A percentile compares a stretch with the other conserved stretches of the same genome.
These are phyloP conservation scores for Equus przewalskii DNA, from an alignment of 2,113 vertebrate genomes.

Conservation along the genomic window DNA sequence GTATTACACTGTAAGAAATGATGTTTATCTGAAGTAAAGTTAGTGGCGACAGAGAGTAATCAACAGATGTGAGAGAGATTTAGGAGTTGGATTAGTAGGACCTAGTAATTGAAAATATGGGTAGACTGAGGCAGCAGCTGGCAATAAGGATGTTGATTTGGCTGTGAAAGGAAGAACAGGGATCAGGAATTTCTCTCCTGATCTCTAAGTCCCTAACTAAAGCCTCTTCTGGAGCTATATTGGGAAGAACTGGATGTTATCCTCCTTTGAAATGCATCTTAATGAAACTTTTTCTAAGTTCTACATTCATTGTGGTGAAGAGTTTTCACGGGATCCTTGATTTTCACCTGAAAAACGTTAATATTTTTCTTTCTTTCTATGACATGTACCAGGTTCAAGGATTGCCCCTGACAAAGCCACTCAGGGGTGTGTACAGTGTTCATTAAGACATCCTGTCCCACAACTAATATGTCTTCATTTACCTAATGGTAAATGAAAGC, in stretches of 20 bases:
- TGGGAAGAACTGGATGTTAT: neutral
- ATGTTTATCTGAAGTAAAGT: neutral
- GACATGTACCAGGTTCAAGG: neutral
- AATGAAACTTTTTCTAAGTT: conserved; percentile 54
- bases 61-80: neutral
- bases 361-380: conserved; percentile 32
- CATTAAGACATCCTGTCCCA: neutral
- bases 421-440: neutral
- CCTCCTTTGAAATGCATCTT: conserved; percentile 35
- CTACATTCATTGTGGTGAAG: neutral
- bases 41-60: neutral
- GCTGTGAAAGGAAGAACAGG: neutral
- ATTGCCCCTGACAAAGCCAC: neutral
- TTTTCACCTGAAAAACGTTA: neutral
- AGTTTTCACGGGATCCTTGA: neutral
- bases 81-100: neutral
- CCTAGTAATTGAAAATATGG: neutral
- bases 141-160: neutral
- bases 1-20: neutral
- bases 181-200: conserved; percentile 20
- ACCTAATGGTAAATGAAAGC: conserved; percentile 15
- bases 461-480: neutral
- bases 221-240: neutral
- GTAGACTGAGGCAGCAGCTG: neutral
- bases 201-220: neutral